Evolutionary conservation across 1,140 invertebrate species (phyloP), one percentile per base, ranked within the genome.

Genomic region (Idris sp.): DNA sequence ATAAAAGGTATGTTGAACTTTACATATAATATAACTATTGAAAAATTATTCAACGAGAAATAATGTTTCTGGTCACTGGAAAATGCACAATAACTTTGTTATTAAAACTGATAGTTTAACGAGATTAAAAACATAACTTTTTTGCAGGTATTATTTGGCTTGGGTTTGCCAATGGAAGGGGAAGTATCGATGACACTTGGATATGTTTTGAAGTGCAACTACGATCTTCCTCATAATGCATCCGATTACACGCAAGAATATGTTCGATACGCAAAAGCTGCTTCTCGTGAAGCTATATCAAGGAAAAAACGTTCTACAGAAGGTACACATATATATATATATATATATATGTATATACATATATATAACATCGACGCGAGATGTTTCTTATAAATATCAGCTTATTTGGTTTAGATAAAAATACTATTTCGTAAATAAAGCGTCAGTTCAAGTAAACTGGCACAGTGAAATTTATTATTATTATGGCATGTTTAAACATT

Each of bases 191-290:
- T 83, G 68, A 86, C 83, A 35, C 76, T 83, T 40, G 84, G 85
- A 31, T 83, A 84, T 33, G 83, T 87, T 58, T 69, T 87, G 13
- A 87, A 88, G 79, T 83, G 85, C 48, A 87, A 88, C 76, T 88
- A 85, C 78, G 51, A 82, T 69, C 77, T 86, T 16, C 84, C 83
- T 19, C 80, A 82, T 71, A 85, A 88, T 77, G 77, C 80, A 58
- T 81, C 82, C 19, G 77, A 79, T 44, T 82, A 83, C 31, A 80
- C 79, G 33, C 54, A 81, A 51, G 74, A 78, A 7, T 79, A 81
- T 35, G 68, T 77, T 58, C 74, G 72, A 76, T 77, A 81, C 38
- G 74, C 74, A 44, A 76, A 78, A 74, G 46, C 67, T 38, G 33
- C 43, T 43, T 49, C 53, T 43, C 38, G 31, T 44, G 33, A 67